phyloP scores from a whole-genome alignment of 2,888 invertebrate genomes.

The Barypeithes pellucidus region DNA sequence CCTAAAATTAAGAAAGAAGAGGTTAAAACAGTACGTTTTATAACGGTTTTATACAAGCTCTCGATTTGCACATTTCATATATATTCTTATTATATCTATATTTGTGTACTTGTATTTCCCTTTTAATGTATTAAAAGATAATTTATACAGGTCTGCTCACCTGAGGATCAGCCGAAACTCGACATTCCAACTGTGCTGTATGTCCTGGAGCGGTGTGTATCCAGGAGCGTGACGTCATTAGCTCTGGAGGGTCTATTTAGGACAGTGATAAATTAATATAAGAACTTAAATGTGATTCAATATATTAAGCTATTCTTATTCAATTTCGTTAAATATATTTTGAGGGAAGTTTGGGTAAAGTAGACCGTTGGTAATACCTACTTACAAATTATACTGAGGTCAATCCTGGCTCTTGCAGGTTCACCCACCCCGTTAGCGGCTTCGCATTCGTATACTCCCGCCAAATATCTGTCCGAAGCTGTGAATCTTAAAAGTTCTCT shows the following conservation, averaged over 20 bases:
- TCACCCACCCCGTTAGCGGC: slow-evolving; percentile 85
- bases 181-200: slow-evolving; percentile 80
- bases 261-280: too few species aligned
- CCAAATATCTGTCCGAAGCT: slow-evolving; percentile 78
- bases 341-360: neutral
- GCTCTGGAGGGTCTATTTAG: slow-evolving; percentile 81
- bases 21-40: neutral
- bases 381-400: slow-evolving; percentile 83
- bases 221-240: slow-evolving; percentile 77
- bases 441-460: slow-evolving; percentile 82
- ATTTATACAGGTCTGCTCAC: too few species aligned
- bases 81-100: too few species aligned
- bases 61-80: too few species aligned
- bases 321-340: too few species aligned
- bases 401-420: slow-evolving; percentile 78
- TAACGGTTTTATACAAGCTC: too few species aligned
- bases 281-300: too few species aligned
- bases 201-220: slow-evolving; percentile 84
- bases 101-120: too few species aligned
- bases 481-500: slow-evolving; percentile 77
- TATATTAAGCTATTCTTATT: too few species aligned
- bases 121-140: too few species aligned
- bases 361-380: slow-evolving; percentile 52
- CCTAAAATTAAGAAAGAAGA: slow-evolving; percentile 24
- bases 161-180: slow-evolving; percentile 79